phyloP scores from a whole-genome alignment of 2,113 vertebrate genomes.

The Conger conger region DNA sequence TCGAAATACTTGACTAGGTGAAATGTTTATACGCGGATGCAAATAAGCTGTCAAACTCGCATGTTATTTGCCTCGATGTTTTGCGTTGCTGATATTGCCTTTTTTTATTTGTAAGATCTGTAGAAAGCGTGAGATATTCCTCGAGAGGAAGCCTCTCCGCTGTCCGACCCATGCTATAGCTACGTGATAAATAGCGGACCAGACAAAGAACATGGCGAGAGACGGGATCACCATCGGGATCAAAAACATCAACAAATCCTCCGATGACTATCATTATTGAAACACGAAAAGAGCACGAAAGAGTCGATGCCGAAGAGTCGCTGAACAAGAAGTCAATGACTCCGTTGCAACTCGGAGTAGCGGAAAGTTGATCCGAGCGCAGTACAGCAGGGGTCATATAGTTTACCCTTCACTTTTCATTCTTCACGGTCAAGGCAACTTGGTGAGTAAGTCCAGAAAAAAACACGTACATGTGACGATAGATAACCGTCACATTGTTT shows the following conservation, averaged over 20 bases:
- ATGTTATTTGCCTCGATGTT: neutral
- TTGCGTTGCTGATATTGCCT: neutral
- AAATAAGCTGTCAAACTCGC: neutral
- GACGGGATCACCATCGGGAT: conserved; percentile 9
- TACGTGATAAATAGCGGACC: conserved; percentile 12
- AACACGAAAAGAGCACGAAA: neutral
- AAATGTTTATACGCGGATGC: neutral
- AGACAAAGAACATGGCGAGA: conserved; percentile 37
- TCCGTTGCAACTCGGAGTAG: conserved; percentile 13
- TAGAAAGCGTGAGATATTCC: neutral
- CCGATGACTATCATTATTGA: neutral
- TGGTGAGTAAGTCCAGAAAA: conserved; percentile 6
- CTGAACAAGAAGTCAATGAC: conserved; percentile 20
- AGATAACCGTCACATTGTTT: neutral
- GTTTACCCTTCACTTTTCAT: conserved; percentile 25
- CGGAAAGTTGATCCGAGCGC: conserved; percentile 24
- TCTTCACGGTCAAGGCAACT: conserved; percentile 8
- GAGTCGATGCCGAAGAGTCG: neutral
- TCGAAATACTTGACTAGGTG: conserved; percentile 23
- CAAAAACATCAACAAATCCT: neutral
- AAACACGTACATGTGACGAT: neutral
- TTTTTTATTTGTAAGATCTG: conserved; percentile 11
- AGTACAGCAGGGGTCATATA: conserved; percentile 18
- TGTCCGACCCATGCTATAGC: conserved; percentile 13
- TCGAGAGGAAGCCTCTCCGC: neutral